Conservation (phyloP, 2,113 vertebrate genomes). For the Eubucco bourcierii region DNA sequence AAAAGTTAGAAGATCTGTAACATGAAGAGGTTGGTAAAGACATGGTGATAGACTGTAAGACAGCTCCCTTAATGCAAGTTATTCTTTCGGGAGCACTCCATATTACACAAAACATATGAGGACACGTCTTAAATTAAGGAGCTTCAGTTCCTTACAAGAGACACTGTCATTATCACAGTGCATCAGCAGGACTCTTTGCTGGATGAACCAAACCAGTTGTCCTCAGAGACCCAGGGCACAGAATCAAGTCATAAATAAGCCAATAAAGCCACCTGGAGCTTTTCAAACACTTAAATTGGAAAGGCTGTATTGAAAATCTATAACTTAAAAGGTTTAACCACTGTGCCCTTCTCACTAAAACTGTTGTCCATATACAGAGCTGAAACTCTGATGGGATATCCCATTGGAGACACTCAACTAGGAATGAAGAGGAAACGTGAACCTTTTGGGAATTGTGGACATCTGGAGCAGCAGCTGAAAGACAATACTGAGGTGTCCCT, state of each 20-base stretch:
- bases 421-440: background rate
- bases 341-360: background rate
- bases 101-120: background rate
- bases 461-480: background rate
- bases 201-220: background rate
- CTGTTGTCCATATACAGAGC: background rate
- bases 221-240: background rate
- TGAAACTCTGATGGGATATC: background rate
- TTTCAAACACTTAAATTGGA: background rate
- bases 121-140: background rate
- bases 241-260: background rate
- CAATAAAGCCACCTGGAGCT: background rate
- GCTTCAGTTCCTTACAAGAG: background rate
- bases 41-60: background rate
- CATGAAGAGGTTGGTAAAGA: background rate
- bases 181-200: background rate
- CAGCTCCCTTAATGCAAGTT: background rate
- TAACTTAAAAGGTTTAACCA: background rate
- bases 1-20: constrained; percentile 36
- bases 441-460: background rate
- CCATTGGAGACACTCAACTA: background rate
- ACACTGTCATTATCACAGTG: background rate
- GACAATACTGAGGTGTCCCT: background rate
- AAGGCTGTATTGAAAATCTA: background rate
- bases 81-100: background rate